phyloP scores from a whole-genome alignment of 1,140 invertebrate species.

The Aphaenogaster ashmeadi region DNA sequence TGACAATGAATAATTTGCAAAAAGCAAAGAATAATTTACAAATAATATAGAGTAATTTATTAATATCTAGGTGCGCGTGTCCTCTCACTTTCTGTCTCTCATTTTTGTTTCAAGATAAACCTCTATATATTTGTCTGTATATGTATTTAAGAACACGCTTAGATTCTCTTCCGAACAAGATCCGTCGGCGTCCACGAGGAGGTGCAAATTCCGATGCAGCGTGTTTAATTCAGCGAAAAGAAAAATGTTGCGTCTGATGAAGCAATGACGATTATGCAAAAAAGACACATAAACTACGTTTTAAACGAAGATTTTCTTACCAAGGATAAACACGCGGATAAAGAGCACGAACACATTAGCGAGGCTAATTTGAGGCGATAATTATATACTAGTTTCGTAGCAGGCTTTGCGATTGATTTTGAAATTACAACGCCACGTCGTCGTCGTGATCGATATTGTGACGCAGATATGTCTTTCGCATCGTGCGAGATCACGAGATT shows the following conservation, averaged over 20 bases:
- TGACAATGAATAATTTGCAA: neutral
- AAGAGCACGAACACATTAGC: slow-evolving; percentile 31
- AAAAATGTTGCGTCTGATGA: neutral
- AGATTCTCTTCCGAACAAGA: neutral
- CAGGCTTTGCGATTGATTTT: slow-evolving; percentile 25
- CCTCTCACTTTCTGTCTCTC: neutral
- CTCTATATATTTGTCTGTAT: neutral
- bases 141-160: neutral
- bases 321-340: neutral
- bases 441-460: slow-evolving; percentile 49
- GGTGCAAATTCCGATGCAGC: slow-evolving; percentile 11
- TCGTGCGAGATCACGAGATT: slow-evolving; percentile 56
- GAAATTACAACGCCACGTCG: slow-evolving; percentile 35
- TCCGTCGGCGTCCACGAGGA: neutral
- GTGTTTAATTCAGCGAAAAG: neutral
- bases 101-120: neutral
- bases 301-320: slow-evolving; percentile 8
- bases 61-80: neutral
- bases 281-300: neutral
- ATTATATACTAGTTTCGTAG: slow-evolving; percentile 50
- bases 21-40: neutral
- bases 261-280: slow-evolving; percentile 2
- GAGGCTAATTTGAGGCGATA: slow-evolving; percentile 31
- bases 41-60: neutral
- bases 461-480: slow-evolving; percentile 38